Evolutionary conservation across 1,140 invertebrate species (phyloP).

Genomic region (Rhagoletis pomonella): DNA sequence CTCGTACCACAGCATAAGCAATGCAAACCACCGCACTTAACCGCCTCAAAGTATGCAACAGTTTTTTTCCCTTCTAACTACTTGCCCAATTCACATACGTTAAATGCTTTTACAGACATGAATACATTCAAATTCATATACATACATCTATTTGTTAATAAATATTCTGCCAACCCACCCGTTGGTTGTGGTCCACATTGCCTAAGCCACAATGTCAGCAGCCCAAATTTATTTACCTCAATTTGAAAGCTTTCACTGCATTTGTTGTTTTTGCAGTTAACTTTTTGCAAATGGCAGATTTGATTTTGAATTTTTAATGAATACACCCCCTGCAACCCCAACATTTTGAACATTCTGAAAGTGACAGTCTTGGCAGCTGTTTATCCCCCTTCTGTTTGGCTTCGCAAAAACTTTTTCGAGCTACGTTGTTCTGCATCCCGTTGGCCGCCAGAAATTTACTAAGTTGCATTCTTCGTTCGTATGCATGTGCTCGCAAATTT

Average conservation of each 20-base stretch:
- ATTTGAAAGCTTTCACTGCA: background rate
- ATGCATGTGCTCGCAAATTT: background rate
- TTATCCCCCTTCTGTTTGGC: background rate
- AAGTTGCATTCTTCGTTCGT: background rate
- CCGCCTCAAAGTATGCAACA: no score
- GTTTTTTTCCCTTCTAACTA: no score
- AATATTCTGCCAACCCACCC: no score
- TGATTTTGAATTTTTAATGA: conserved; percentile 49
- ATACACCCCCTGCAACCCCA: background rate
- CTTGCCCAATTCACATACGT: no score
- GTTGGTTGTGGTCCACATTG: no score
- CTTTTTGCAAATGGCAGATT: conserved; percentile 9
- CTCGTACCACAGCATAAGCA: no score
- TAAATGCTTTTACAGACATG: no score
- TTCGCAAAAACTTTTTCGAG: background rate
- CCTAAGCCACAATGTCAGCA: background rate
- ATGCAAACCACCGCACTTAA: no score
- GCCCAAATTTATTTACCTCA: background rate
- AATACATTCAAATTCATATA: no score
- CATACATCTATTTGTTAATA: no score
- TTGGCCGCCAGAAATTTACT: background rate
- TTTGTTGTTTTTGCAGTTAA: background rate
- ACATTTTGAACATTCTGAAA: background rate
- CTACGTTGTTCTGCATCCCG: background rate
- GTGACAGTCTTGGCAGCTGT: background rate